A percentile compares a stretch with the other conserved stretches of the same genome.
Conservation (phyloP, 2,113 vertebrate species). For the Callopanchax toddi region DNA sequence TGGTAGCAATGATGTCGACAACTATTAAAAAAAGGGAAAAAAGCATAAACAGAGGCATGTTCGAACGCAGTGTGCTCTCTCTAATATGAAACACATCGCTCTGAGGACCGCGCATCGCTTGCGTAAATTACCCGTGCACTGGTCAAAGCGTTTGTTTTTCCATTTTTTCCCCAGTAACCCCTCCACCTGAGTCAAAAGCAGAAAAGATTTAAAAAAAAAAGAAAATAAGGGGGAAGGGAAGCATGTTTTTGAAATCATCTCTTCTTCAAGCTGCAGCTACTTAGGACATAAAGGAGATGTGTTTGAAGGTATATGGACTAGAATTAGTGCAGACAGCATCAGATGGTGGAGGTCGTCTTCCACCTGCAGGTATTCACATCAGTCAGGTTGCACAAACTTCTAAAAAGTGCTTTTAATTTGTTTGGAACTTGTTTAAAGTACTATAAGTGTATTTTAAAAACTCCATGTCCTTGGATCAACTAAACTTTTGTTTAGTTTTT, state of each 20-base stretch:
- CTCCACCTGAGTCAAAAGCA: not conserved
- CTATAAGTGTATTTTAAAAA: too few species aligned
- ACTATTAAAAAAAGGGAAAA: not conserved
- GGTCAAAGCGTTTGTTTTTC: not conserved
- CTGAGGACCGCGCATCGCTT: not conserved
- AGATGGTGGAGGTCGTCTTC: not conserved
- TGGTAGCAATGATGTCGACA: not conserved
- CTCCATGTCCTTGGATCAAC: too few species aligned
- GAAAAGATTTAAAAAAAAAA: not conserved
- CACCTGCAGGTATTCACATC: not conserved
- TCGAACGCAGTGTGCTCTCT: constrained; percentile 15
- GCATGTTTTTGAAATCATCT: too few species aligned
- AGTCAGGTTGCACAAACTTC: too few species aligned
- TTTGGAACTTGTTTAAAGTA: too few species aligned
- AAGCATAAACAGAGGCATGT: not conserved
- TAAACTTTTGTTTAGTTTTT: too few species aligned
- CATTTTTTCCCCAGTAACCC: not conserved
- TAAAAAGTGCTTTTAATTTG: too few species aligned
- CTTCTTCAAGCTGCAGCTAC: too few species aligned
- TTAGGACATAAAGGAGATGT: constrained; percentile 20
- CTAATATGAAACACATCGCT: constrained; percentile 6
- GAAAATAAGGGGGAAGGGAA: too few species aligned
- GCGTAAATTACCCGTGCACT: constrained; percentile 2
- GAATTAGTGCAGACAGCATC: too few species aligned
- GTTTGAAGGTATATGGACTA: constrained; percentile 5